Percentiles rank a stretch among this genome's conserved stretches.
Evolutionary conservation across 1,140 invertebrate species (phyloP).

Genomic region (Rhagoletis zephyria): DNA sequence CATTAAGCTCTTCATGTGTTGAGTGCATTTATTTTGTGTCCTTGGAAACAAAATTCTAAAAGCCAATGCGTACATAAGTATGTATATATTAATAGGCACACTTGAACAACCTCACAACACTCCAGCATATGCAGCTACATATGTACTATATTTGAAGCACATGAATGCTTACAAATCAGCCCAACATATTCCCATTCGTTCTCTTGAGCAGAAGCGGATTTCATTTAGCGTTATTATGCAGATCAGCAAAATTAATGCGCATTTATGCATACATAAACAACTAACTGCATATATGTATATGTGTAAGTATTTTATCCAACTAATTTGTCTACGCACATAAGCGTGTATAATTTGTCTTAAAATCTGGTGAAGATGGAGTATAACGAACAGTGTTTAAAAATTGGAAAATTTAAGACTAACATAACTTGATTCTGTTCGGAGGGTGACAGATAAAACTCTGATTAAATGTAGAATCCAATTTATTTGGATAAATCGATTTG

Average conservation of each 20-base stretch:
- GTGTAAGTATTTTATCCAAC: slow-evolving; percentile 19
- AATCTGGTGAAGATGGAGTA: background rate
- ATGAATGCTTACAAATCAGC: background rate
- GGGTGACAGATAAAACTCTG: background rate
- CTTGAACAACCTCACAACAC: too few species aligned
- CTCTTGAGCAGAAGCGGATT: background rate
- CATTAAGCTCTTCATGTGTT: too few species aligned
- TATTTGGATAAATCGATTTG: background rate
- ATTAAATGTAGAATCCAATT: background rate
- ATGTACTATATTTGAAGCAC: too few species aligned
- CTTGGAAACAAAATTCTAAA: too few species aligned
- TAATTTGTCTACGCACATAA: slow-evolving; percentile 22
- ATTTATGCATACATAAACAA: slow-evolving; percentile 5
- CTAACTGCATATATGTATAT: background rate
- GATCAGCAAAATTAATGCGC: background rate
- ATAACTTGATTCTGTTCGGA: background rate
- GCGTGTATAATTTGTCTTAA: slow-evolving; percentile 22
- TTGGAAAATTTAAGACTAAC: background rate
- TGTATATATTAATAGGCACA: too few species aligned
- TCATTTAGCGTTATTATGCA: slow-evolving; percentile 12
- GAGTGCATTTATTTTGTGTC: too few species aligned
- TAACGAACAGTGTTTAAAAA: background rate
- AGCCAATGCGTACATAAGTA: too few species aligned
- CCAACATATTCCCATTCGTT: background rate
- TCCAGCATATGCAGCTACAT: too few species aligned